phyloP scores from a whole-genome alignment of 2,888 invertebrate species.

The Gastracanthus pulcherrimus region DNA sequence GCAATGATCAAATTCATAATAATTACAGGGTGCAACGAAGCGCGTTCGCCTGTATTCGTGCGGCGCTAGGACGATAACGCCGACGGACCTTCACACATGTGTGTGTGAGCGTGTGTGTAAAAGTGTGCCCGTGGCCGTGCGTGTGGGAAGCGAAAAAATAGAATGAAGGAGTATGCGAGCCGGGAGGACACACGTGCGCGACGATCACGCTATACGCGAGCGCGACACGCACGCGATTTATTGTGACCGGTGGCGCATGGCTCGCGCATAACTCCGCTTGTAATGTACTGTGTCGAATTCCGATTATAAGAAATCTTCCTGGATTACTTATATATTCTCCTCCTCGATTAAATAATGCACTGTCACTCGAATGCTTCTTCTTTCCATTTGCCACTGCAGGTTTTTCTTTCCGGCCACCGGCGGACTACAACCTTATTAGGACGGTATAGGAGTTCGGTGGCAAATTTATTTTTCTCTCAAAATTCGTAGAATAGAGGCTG shows the following conservation, averaged over 20 bases:
- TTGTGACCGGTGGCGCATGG: constrained; percentile 19
- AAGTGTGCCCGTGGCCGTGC: background rate
- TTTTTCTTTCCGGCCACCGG: too few relatives aligned
- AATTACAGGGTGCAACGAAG: background rate
- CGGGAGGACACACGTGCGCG: constrained; percentile 28
- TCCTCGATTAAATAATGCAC: background rate
- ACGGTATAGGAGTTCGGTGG: too few relatives aligned
- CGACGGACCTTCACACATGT: background rate
- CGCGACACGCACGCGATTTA: constrained; percentile 53
- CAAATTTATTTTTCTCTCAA: background rate
- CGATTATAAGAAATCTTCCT: background rate
- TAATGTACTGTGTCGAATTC: background rate
- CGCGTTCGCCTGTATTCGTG: background rate
- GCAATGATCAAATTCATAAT: constrained; percentile 38
- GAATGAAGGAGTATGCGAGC: background rate
- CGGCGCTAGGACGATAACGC: background rate
- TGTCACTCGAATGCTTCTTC: background rate
- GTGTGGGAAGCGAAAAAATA: background rate
- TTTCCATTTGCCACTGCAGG: too few relatives aligned
- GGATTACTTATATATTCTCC: background rate
- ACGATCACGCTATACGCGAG: constrained; percentile 47
- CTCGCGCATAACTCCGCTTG: background rate
- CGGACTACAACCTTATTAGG: too few relatives aligned
- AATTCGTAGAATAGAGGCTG: background rate
- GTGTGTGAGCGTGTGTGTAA: background rate